Conservation (phyloP, 2,888 invertebrate species). For the Scaeva pyrastri region DNA sequence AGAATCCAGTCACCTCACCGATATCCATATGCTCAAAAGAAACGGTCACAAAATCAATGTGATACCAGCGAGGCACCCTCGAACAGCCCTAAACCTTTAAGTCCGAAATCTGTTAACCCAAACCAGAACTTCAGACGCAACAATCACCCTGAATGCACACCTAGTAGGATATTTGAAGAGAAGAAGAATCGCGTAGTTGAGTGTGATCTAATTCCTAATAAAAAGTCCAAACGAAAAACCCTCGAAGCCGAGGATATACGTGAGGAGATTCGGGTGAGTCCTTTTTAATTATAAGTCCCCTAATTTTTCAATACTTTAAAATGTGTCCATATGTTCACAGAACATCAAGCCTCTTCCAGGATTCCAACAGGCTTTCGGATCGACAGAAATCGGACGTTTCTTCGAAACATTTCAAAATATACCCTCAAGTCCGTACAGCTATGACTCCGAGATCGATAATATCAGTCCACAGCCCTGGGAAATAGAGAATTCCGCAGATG, state of each 20-base stretch:
- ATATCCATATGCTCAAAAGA: slow-evolving; percentile 58
- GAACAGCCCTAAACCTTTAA: slow-evolving; percentile 42
- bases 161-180: slow-evolving; percentile 11
- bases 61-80: slow-evolving; percentile 42
- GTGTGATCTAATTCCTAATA: slow-evolving; percentile 82
- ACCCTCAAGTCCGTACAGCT: slow-evolving; percentile 79
- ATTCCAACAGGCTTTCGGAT: slow-evolving; percentile 94
- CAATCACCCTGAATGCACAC: slow-evolving; percentile 14
- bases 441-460: slow-evolving; percentile 78
- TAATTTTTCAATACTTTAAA: neutral
- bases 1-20: slow-evolving; percentile 69
- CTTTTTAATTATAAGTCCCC: no score
- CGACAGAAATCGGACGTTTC: slow-evolving; percentile 93
- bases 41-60: slow-evolving; percentile 51
- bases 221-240: slow-evolving; percentile 80
- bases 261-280: slow-evolving; percentile 80
- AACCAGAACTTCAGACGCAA: slow-evolving; percentile 51
- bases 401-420: slow-evolving; percentile 87
- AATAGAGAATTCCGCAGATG: slow-evolving; percentile 77
- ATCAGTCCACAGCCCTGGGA: slow-evolving; percentile 78
- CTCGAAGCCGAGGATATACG: slow-evolving; percentile 76
- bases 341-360: slow-evolving; percentile 88
- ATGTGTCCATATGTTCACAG: slow-evolving; percentile 69
- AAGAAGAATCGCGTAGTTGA: slow-evolving; percentile 81
- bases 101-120: slow-evolving; percentile 41